These are phyloP conservation scores for Larimichthys crocea DNA, from an alignment of 2,113 vertebrate genomes.

Conservation along the genomic window DNA sequence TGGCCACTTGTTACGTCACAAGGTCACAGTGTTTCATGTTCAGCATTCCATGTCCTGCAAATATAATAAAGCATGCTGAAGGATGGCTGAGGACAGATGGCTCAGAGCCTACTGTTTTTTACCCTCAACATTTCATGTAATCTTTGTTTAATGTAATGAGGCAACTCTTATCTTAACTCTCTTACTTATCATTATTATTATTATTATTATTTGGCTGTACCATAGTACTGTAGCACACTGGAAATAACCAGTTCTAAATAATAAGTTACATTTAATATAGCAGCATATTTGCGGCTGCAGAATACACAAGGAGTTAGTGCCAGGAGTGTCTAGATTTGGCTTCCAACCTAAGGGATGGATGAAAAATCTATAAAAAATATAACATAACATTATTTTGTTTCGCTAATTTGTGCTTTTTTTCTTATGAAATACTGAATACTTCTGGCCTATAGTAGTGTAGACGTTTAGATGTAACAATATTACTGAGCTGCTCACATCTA, in stretches of 20 bases:
- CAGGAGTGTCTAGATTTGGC: neutral
- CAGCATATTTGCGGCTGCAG: neutral
- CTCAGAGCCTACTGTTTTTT: conserved; percentile 21
- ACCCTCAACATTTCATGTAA: conserved; percentile 10
- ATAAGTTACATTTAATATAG: neutral
- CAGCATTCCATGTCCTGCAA: conserved; percentile 64
- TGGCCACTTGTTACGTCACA: conserved; percentile 61
- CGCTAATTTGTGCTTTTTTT: too few species aligned
- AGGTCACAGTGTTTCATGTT: conserved; percentile 69
- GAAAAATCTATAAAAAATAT: too few species aligned
- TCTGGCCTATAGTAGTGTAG: too few species aligned
- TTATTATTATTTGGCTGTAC: too few species aligned
- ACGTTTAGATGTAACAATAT: too few species aligned
- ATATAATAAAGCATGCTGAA: conserved; percentile 66
- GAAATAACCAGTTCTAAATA: neutral
- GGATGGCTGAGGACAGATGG: conserved; percentile 58
- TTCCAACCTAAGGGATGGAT: neutral
- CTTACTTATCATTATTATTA: too few species aligned
- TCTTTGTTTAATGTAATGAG: conserved; percentile 15
- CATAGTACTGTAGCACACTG: too few species aligned
- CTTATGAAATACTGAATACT: too few species aligned
- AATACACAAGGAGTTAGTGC: neutral
- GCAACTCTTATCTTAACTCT: neutral
- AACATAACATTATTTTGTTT: neutral
- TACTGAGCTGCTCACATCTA: neutral